A percentile compares a stretch with the other conserved stretches of the same genome.
phyloP scores from a whole-genome alignment of 2,888 invertebrate species.

The Lasioglossum villosulum region DNA sequence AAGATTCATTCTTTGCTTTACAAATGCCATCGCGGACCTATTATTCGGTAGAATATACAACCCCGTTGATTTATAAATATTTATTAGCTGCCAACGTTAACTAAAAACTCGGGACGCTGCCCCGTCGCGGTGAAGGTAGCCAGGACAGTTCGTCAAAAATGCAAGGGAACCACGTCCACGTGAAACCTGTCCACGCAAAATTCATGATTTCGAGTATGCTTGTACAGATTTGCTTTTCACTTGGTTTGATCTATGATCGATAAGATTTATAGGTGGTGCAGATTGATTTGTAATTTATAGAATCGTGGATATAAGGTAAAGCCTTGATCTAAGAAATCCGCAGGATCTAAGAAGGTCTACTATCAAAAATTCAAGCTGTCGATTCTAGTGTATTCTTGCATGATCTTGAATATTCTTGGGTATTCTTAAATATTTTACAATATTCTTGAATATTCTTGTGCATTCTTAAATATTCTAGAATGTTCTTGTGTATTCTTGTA shows the following conservation, averaged over 20 bases:
- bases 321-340: too few species aligned
- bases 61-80: slow-evolving; percentile 65
- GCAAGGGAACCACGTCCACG: slow-evolving; percentile 6
- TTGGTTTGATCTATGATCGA: not conserved
- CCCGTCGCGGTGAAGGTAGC: not conserved
- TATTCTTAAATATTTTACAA: too few species aligned
- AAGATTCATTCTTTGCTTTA: slow-evolving; percentile 41
- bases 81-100: slow-evolving; percentile 56
- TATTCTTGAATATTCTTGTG: too few species aligned
- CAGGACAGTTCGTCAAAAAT: slow-evolving; percentile 32
- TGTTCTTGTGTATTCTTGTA: too few species aligned
- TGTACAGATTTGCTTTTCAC: not conserved
- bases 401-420: too few species aligned
- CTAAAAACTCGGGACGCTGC: slow-evolving; percentile 21
- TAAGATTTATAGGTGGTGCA: too few species aligned
- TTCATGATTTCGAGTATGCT: slow-evolving; percentile 6
- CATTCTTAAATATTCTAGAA: too few species aligned
- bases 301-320: too few species aligned
- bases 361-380: too few species aligned
- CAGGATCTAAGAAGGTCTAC: too few species aligned
- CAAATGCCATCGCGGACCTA: slow-evolving; percentile 26
- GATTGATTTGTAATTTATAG: too few species aligned
- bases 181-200: not conserved
- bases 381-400: too few species aligned
- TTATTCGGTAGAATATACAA: slow-evolving; percentile 41